Evolutionary conservation across 2,797 vertebrate genomes (phyloP), one percentile per base, ranked within the genome.

Genomic region (Australoheros facetus): DNA sequence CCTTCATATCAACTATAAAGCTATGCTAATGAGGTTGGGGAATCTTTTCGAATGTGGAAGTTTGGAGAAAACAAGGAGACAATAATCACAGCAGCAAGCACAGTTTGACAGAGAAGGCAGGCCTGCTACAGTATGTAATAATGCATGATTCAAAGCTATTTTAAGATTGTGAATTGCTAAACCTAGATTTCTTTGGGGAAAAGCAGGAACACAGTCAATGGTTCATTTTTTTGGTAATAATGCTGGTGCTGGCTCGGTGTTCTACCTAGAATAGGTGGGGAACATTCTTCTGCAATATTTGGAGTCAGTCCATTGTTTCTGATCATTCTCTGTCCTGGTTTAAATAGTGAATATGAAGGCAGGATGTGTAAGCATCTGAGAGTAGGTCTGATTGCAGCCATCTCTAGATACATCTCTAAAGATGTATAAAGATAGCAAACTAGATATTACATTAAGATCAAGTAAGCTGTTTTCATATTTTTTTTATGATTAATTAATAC

Each of bases 61-160:
- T 73, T 73, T 77, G 55, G 56, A 84, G 82, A 91, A 87, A 89
- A 88, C 69, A 87, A 81, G 77, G 55, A 90, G 86, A 92, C 86
- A 87, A 89, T 83, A 90, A 94, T 89, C 87, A 85, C 59, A 64
- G 75, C 59, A 70, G 84, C 78, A 79, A 89, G 84, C 55, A 75
- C 66, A 78, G 86, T 86, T 85, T 93, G 91, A 92, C 82, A 92
- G 82, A 82, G 81, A 77, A 82, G 77, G 73, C 80, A 85, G 70
- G 64, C 80, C 86, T 77, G 80, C 78, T 81, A n/a, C n/a, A n/a
- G n/a, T n/a, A 78, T 88, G 89, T 85, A 94, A 94, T 94, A 95
- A 95, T 95, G 90, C 77, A 94, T 94, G 92, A 94, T 91, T 93
- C 84, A 78, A 89, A 89, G 87, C 92, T 95, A 94, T 94, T 95